These are phyloP conservation scores for Sphaeridia pumilis DNA, from an alignment of 2,888 invertebrate species.

Conservation along the genomic window DNA sequence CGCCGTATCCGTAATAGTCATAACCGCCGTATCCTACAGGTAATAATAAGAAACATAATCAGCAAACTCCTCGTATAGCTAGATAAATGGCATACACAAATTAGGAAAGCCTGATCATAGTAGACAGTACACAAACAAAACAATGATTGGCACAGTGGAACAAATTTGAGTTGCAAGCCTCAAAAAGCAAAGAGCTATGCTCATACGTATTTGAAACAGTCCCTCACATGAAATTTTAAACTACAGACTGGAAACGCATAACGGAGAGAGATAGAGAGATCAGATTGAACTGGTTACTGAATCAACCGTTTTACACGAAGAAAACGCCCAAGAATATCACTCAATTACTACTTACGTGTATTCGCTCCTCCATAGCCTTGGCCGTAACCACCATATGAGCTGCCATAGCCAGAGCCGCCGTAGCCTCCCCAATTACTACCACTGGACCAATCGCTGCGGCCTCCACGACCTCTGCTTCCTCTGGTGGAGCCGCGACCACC, in stretches of 20 bases:
- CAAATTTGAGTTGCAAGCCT: background rate
- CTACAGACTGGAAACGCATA: background rate
- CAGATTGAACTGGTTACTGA: too few species aligned
- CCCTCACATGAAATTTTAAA: background rate
- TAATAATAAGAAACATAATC: constrained; percentile 7
- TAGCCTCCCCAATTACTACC: constrained; percentile 23
- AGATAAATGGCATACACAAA: constrained; percentile 4
- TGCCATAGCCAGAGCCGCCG: constrained; percentile 19
- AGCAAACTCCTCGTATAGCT: too few species aligned
- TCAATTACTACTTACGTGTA: constrained; percentile 19
- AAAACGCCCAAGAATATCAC: too few species aligned
- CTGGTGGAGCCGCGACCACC: constrained; percentile 34
- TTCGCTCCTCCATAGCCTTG: constrained; percentile 30
- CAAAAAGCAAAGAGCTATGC: background rate
- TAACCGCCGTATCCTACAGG: constrained; percentile 22
- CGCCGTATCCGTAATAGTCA: constrained; percentile 36
- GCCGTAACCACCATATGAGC: constrained; percentile 29
- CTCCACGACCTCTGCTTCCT: constrained; percentile 36
- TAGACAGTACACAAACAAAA: constrained; percentile 1
- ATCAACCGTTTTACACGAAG: too few species aligned
- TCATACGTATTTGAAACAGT: background rate
- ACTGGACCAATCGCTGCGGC: constrained; percentile 32
- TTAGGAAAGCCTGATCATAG: constrained; percentile 5
- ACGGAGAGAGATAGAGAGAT: constrained; percentile 2
- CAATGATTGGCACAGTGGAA: too few species aligned